Conservation (phyloP, 2,888 invertebrate species). For the Maniola hyperantus region DNA sequence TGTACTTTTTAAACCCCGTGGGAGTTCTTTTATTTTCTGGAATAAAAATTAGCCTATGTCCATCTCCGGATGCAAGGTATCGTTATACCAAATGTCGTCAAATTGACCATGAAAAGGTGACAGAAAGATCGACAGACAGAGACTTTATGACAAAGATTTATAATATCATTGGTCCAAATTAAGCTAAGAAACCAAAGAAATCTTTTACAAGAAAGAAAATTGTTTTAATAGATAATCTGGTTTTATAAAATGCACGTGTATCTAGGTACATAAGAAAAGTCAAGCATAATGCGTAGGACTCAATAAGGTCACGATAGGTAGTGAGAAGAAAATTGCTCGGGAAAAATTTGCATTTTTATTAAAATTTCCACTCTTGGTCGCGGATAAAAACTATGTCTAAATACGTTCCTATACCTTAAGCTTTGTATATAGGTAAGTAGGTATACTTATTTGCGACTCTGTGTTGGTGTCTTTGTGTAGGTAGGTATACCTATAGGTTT, state of each 20-base stretch:
- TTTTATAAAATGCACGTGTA: conserved; percentile 24
- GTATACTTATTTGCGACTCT: conserved; percentile 47
- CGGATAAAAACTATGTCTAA: conserved; percentile 74
- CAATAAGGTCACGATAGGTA: conserved; percentile 66
- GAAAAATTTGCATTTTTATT: conserved; percentile 81
- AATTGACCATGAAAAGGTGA: no score
- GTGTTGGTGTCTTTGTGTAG: conserved; percentile 44
- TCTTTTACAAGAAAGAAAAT: no score
- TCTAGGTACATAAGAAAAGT: conserved; percentile 16
- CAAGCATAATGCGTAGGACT: conserved; percentile 67
- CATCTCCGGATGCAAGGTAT: no score
- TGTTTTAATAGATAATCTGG: no score
- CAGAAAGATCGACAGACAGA: no score
- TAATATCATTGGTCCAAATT: no score
- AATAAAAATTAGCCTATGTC: no score
- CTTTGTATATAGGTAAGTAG: conserved; percentile 55
- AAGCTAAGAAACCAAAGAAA: no score
- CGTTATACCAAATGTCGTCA: no score
- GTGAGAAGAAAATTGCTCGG: conserved; percentile 70
- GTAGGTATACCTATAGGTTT: conserved; percentile 34
- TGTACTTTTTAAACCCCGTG: no score
- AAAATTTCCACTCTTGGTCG: conserved; percentile 77
- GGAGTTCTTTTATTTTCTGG: no score
- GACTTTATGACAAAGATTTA: no score
- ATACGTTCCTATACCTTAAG: conserved; percentile 63